These are phyloP conservation scores for Paramormyrops kingsleyae DNA, from an alignment of 2,113 vertebrate genomes.

Conservation along the genomic window DNA sequence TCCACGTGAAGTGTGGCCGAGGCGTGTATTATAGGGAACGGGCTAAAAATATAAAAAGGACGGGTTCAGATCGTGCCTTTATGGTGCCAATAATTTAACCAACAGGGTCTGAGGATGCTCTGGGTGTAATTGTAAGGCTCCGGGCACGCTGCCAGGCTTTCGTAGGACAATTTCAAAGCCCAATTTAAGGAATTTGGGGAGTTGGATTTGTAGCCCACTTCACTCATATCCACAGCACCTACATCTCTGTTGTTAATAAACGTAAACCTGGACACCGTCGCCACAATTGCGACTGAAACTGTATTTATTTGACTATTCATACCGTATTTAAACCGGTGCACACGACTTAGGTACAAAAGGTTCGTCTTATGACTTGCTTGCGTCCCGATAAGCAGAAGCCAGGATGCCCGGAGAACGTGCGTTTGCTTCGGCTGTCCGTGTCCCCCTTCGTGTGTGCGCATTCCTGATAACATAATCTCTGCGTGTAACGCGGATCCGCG, in stretches of 20 bases:
- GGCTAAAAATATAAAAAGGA: neutral
- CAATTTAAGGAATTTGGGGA: neutral
- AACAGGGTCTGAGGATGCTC: neutral
- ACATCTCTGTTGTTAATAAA: neutral
- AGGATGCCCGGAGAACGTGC: neutral
- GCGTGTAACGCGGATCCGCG: conserved; percentile 12
- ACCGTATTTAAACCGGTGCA: neutral
- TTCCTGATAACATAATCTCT: conserved; percentile 61
- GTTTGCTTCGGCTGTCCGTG: neutral
- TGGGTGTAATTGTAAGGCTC: neutral
- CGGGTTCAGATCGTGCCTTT: neutral
- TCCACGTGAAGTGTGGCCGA: neutral
- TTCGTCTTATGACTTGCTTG: neutral
- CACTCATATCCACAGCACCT: neutral
- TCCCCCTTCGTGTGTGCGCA: conserved; percentile 34
- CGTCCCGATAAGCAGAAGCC: neutral
- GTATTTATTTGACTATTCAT: neutral
- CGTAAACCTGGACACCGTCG: neutral
- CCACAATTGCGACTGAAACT: neutral
- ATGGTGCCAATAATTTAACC: neutral
- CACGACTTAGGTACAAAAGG: neutral
- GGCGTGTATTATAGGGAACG: neutral
- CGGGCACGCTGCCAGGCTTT: neutral
- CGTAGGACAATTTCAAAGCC: neutral
- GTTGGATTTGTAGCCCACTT: neutral